These are phyloP conservation scores for Euthynnus affinis DNA, from an alignment of 2,797 vertebrate genomes.

Conservation along the genomic window DNA sequence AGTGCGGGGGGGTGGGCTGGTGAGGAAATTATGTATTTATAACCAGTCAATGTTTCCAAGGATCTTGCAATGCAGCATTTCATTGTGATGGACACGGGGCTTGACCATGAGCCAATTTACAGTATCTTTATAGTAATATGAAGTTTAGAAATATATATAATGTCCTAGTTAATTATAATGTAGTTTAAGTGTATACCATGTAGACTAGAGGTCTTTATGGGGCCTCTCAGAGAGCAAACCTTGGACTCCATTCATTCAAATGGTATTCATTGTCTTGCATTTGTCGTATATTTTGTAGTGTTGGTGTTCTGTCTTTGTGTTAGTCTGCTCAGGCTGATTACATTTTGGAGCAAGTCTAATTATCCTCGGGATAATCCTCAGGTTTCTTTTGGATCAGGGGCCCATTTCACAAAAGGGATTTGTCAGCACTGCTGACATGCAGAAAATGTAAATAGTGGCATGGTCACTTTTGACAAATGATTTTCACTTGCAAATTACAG, in stretches of 20 bases:
- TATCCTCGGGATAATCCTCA: not conserved
- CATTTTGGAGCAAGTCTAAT: not conserved
- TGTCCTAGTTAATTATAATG: no score
- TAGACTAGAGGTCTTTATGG: no score
- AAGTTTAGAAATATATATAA: no score
- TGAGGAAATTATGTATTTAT: slow-evolving; percentile 4
- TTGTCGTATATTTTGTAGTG: not conserved
- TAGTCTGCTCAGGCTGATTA: not conserved
- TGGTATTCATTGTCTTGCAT: not conserved
- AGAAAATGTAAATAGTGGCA: no score
- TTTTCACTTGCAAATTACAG: no score
- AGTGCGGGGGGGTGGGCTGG: slow-evolving; percentile 60
- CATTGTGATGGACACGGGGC: not conserved
- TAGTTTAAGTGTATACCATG: no score
- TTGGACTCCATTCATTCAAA: not conserved
- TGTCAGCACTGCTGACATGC: not conserved
- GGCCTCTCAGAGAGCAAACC: not conserved
- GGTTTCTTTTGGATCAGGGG: slow-evolving; percentile 4
- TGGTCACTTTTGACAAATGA: no score
- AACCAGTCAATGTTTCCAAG: not conserved
- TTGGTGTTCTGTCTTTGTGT: not conserved
- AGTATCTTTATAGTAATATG: not conserved
- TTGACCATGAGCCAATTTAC: not conserved
- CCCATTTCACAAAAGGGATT: not conserved
- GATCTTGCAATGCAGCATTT: slow-evolving; percentile 6